These are phyloP conservation scores for Anguilla megastoma DNA, from an alignment of 2,797 vertebrate genomes.

Conservation along the genomic window DNA sequence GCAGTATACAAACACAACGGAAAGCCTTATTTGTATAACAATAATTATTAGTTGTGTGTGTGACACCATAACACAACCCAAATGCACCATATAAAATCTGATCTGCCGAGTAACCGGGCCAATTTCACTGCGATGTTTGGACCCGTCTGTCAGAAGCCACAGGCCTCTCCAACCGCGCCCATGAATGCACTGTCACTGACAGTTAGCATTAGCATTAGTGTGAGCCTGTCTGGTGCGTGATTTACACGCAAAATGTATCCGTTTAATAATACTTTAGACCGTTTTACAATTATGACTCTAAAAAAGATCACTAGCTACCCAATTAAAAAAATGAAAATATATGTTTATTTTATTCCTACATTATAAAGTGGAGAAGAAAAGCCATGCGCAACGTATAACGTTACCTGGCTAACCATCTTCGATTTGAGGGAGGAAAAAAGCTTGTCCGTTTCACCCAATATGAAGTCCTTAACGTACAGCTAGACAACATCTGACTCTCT, in stretches of 20 bases:
- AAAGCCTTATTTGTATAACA: background rate
- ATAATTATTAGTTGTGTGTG: background rate
- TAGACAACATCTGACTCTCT: background rate
- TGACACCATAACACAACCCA: background rate
- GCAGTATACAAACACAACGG: background rate
- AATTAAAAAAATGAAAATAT: background rate
- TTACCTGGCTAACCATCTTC: background rate
- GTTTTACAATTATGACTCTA: background rate
- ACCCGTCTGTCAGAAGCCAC: background rate
- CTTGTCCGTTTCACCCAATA: background rate
- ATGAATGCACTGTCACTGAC: conserved; percentile 15
- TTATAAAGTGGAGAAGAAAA: background rate
- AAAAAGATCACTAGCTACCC: background rate
- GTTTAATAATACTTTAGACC: background rate
- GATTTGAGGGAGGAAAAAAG: background rate
- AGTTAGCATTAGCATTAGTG: background rate
- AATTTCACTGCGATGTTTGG: background rate
- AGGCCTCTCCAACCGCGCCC: conserved; percentile 9
- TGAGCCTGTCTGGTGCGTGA: background rate
- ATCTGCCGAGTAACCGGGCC: background rate
- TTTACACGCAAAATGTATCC: background rate
- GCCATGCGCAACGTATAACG: background rate
- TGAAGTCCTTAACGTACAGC: background rate
- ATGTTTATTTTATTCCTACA: background rate
- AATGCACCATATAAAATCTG: background rate